Evolutionary conservation across 2,113 vertebrate genomes (phyloP).

Genomic region (Anoura caudifer): DNA sequence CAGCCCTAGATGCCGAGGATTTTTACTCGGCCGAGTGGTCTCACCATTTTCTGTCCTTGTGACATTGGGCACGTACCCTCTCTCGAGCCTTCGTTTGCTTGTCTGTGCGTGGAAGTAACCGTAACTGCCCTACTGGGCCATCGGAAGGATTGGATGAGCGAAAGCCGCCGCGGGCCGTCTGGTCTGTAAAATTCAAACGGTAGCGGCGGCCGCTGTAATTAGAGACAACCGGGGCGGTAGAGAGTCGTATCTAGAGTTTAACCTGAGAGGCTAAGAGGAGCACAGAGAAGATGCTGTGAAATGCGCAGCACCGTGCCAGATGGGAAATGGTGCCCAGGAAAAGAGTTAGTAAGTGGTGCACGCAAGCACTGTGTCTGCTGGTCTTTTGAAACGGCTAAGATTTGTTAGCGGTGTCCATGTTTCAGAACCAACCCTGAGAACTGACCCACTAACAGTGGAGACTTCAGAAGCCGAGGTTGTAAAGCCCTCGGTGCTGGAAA

Average conservation of each 20-base stretch:
- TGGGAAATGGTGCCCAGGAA: neutral
- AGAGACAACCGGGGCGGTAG: neutral
- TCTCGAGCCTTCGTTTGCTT: neutral
- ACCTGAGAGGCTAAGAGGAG: neutral
- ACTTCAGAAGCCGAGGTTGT: neutral
- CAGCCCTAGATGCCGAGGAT: neutral
- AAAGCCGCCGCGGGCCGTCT: neutral
- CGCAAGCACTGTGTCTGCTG: neutral
- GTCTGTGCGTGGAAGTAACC: neutral
- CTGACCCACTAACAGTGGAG: neutral
- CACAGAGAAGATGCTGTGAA: neutral
- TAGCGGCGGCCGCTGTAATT: neutral
- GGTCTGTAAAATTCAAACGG: neutral
- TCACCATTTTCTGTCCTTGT: neutral
- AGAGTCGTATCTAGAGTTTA: neutral
- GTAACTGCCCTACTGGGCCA: neutral
- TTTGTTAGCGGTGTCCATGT: neutral
- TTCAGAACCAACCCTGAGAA: neutral
- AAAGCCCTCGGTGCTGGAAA: neutral
- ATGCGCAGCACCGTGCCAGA: neutral
- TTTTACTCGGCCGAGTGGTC: neutral
- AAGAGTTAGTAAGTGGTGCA: neutral
- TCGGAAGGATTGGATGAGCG: neutral
- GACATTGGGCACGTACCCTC: neutral
- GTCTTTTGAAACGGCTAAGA: neutral